Conservation (phyloP, 2,888 invertebrate genomes). For the Ennomos fuscantarius region DNA sequence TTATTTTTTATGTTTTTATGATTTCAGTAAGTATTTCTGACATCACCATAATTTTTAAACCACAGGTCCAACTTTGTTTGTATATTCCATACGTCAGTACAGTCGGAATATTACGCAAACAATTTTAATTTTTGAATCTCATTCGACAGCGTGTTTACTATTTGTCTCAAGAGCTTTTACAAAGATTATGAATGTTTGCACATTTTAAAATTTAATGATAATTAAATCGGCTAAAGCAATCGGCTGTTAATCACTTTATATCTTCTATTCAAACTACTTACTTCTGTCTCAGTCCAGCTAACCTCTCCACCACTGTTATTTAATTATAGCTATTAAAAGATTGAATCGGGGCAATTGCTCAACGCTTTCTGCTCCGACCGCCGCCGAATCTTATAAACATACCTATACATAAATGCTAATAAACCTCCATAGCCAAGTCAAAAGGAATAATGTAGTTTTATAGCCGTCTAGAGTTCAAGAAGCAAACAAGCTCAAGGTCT, state of each 20-base stretch:
- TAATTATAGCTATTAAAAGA: slow-evolving; percentile 23
- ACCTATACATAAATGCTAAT: slow-evolving; percentile 31
- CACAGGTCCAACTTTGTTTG: too few species aligned
- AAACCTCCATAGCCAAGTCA: not conserved
- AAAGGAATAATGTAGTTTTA: slow-evolving; percentile 18
- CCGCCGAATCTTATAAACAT: slow-evolving; percentile 25
- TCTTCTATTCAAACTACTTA: not conserved
- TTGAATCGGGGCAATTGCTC: slow-evolving; percentile 37
- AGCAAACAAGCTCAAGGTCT: slow-evolving; percentile 48
- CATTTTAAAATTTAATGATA: slow-evolving; percentile 5
- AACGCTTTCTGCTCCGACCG: slow-evolving; percentile 46
- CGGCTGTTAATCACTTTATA: not conserved
- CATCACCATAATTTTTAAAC: too few species aligned
- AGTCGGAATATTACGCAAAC: not conserved
- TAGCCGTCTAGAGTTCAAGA: slow-evolving; percentile 34
- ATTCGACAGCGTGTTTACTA: slow-evolving; percentile 17
- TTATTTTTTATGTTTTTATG: too few species aligned
- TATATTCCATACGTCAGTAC: too few species aligned
- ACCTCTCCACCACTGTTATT: slow-evolving; percentile 19
- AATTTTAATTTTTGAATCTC: not conserved
- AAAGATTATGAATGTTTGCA: slow-evolving; percentile 12
- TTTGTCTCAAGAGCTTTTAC: slow-evolving; percentile 22
- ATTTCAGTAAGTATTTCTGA: too few species aligned
- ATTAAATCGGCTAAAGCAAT: too few species aligned
- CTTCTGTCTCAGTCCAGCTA: slow-evolving; percentile 10